Base-by-base conservation (phyloP, 2,113 vertebrate genomes). In the Silurus asotus region DNA sequence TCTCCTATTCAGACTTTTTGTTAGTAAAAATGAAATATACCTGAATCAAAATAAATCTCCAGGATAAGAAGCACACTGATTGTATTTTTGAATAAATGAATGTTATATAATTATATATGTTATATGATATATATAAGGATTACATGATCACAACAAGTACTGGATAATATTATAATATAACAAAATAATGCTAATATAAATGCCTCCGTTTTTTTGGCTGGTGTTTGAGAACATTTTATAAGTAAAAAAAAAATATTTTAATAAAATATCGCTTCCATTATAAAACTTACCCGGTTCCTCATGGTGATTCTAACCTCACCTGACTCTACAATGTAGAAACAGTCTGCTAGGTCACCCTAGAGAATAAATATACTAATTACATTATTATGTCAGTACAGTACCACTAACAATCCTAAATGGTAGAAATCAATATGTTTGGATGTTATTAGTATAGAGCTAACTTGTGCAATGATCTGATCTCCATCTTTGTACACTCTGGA, bases 401-500 rank as follows among this genome's bases (percentile, higher is more conserved):
- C 14, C n/a, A 4, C 6, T 51, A 56, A 19, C 8, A 37, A 37
- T 79, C 6, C 5, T 19, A 61, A 79, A 59, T 9, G 14, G 6
- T 17, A 78, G 58, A 13, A 58, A 78, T 56, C 10, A n/a, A 15
- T 28, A 28, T 78, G 28, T 61, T 53, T 72, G 28, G 25, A 72
- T 1, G 10, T 61, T 1, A 61, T 25, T 80, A 84, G 89, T 49
- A 81, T 56, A 92, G 72, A 51, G 8, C 90, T 84, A 92, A 99
- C 98, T 98, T 99, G 98, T 96, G 97, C 97, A 92, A 99, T 99
- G 62, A 99, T 98, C 93, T 96, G 97, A 95, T 99, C 96, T 90
- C 96, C 96, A 78, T 97, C 95, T 69, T 88, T 95, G 93, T 96
- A 99, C 89, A 95, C 94, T 95, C 96, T 98, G 87, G 97, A 97